Base-by-base conservation (phyloP, 2,797 vertebrate species). In the Hemitrygon akajei region DNA sequence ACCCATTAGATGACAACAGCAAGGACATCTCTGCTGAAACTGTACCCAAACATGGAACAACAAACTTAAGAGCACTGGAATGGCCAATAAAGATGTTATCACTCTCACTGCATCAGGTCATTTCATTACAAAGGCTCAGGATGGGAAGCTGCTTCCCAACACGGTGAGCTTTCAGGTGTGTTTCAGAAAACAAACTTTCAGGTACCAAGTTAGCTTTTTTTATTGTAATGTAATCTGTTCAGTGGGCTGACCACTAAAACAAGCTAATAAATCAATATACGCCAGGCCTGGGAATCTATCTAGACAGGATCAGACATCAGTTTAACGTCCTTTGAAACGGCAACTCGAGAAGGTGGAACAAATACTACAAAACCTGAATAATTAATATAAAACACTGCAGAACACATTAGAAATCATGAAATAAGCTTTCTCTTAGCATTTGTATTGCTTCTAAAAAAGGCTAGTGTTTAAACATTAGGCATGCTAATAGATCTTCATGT, bases 1-100 rank as follows among this genome's bases (percentile, higher is more conserved):
- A 96, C 96, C 96, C 95, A 95, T 96, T 95, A 96, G 95, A 93
- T 34, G 7, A 91, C 73, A 93, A 91, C 71, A 56, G 37, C 22
- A 58, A 76, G 71, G 91, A 76, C 69, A 92, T 75, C 91, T 73
- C 89, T 56, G 37, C 34, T 93, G 76, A 75, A 76, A 76, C 66
- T 56, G 40, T 40, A 56, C 40, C 71, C 71, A 76, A 27, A 58
- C 16, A 30, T 30, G 47, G 69, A 93, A 75, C 25, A 75, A 27
- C 91, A 75, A 58, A 27, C 71, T 11, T 40, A 10, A 56, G 71
- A 71, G 91, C 69, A 27, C 40, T 76, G 91, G 40, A 93, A 93
- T 76, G 27, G 91, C 40, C 58, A 76, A 93, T 76, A 93, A 75
- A 93, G 40, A 93, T 93, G 71, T 76, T 75, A 73, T 73, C 71